Evolutionary conservation across 2,797 vertebrate genomes (phyloP), one percentile per base, ranked within the genome.

Genomic region (Aselliscus stoliczkanus): DNA sequence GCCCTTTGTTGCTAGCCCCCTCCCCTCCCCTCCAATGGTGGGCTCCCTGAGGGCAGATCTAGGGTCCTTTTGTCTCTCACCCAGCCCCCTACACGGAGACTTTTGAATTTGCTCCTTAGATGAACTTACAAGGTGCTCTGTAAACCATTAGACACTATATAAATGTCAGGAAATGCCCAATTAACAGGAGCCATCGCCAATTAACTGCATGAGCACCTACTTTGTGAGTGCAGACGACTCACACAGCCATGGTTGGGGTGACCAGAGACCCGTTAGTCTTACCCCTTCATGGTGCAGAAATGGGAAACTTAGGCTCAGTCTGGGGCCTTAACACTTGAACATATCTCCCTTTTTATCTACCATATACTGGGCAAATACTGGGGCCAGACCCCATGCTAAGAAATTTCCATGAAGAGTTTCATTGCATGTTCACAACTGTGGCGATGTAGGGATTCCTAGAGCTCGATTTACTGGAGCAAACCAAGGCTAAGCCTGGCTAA

Each of bases 11-110:
- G 1, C 42, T 10, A 18, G 64, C 15, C 27, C 56, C 69, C 37
- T 42, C 29, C 7, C 47, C 25, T 4, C 39, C 12, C 13, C 29
- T 37, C 13, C 31, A 76, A 50, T 0, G 0, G 20, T 21, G 13
- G 14, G 52, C 44, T 84, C 31, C 54, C 25, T 1, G 31, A 60
- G 50, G 52, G 69, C 44, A 44, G 31, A 56, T 52, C 9, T 23
- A 39, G 42, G 67, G 39, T 17, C 37, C 62, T 62, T 50, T 54
- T 47, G 50, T 23, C 39, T 14, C 27, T 21, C 0, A 4, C 52
- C 37, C 6, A 5, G 14, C 6, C 25, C 11, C 37, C 2, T 4
- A 37, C 64, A 17, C 72, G 67, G 5, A 52, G 52, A 21, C 39
- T 27, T 92, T 83, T 65, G 60, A 42, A 56, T 88, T 85, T 79